Evolutionary conservation across 2,113 vertebrate species (phyloP).

Genomic region (Neomonachus schauinslandi): DNA sequence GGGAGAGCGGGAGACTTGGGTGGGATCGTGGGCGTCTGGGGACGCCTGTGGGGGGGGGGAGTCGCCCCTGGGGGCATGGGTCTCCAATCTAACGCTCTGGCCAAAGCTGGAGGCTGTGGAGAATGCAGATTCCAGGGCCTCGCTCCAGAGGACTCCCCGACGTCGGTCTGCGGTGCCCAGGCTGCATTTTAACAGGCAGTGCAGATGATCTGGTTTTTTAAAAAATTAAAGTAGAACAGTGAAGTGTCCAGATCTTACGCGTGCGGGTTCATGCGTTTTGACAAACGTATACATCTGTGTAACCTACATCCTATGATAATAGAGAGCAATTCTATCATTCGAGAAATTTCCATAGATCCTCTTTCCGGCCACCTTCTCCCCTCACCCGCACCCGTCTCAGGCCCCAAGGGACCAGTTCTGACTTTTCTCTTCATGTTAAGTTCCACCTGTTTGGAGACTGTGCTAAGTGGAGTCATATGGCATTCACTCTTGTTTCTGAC

Average conservation of each 20-base stretch:
- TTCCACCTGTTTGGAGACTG: background rate
- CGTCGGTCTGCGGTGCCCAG: background rate
- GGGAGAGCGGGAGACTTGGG: background rate
- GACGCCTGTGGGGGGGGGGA: background rate
- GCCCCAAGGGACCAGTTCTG: background rate
- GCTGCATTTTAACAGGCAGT: background rate
- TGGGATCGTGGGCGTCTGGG: background rate
- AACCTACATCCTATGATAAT: background rate
- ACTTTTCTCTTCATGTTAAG: background rate
- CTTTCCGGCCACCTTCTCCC: background rate
- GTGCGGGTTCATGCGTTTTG: background rate
- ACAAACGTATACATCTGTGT: background rate
- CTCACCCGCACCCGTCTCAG: accelerated
- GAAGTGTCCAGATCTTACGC: background rate
- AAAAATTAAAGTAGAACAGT: background rate
- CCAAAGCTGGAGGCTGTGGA: background rate
- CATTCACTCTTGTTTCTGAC: background rate
- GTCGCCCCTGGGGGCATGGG: background rate
- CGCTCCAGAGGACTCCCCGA: background rate
- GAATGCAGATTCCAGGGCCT: background rate
- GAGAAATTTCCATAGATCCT: background rate
- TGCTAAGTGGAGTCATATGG: background rate
- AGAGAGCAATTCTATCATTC: background rate
- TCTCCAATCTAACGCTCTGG: background rate
- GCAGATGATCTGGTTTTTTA: background rate